Evolutionary conservation across 2,113 vertebrate species (phyloP).

Genomic region (Lamprotornis superbus): DNA sequence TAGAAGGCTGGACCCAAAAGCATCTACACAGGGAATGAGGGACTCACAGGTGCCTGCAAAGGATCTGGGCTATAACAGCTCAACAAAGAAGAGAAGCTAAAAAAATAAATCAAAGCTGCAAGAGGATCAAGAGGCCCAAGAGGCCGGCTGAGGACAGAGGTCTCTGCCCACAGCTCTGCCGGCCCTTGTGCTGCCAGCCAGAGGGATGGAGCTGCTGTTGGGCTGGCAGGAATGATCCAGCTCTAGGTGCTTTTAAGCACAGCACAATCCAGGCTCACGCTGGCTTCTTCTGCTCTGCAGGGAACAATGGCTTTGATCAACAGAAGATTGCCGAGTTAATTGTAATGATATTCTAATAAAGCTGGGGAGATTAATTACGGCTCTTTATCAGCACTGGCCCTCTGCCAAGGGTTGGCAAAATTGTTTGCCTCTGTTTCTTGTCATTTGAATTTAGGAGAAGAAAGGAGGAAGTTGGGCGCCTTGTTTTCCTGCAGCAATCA

Average conservation of each 20-base stretch:
- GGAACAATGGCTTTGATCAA: constrained; percentile 69
- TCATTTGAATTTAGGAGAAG: constrained; percentile 64
- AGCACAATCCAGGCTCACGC: background rate
- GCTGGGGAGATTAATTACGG: constrained; percentile 67
- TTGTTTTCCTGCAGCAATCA: constrained; percentile 33
- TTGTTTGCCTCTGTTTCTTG: constrained; percentile 70
- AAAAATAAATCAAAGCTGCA: background rate
- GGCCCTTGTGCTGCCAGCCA: background rate
- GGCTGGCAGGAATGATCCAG: background rate
- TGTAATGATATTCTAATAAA: constrained; percentile 73
- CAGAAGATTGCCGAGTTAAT: constrained; percentile 64
- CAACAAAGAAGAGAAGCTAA: background rate
- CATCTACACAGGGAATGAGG: background rate
- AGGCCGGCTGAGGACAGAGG: background rate
- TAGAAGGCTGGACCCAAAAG: constrained; percentile 3
- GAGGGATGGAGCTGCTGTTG: background rate
- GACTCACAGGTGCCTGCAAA: background rate
- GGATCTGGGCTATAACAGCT: background rate
- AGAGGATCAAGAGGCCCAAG: background rate
- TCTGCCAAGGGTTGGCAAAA: constrained; percentile 57
- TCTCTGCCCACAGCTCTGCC: background rate
- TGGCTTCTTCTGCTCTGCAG: constrained; percentile 42
- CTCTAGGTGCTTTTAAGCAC: background rate
- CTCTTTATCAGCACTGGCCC: constrained; percentile 61
- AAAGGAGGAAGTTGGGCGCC: constrained; percentile 45